Evolutionary conservation across 2,888 invertebrate genomes (phyloP), one percentile per base, ranked within the genome.

Genomic region (Microplitis deprimator): DNA sequence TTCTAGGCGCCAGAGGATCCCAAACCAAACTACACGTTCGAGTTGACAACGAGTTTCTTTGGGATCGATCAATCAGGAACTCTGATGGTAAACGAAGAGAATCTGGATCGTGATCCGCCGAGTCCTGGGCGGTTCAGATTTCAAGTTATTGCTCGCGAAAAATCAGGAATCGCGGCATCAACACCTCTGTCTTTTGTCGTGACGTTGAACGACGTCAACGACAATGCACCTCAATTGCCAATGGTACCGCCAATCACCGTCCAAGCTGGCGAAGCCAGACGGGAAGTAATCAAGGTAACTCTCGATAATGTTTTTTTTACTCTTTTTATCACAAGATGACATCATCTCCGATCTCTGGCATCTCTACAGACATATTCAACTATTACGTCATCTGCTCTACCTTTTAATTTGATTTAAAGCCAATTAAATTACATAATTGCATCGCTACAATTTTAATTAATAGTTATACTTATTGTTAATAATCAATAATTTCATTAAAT

Each of bases 61-160:
- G 92, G 93, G 80, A 95, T 97, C 76, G 94, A 95, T 83, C 91
- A 92, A 79, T 92, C 94, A 71, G 95, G 95, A 1, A 91, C 92
- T 78, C 90, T 97, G 62, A 91, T 95, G 13, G 97, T 97, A 0
- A 95, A 95, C 85, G 95, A 96, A 85, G 95, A 96, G 83, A 94
- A 94, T 85, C 91, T 97, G 65, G 97, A 97, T 87, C 92, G 97
- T 50, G 97, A 97, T 90, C 94, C 95, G 0, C 97, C 97, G 0
- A 96, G 95, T 86, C 94, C 94, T 0, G 95, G 95, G 38, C 94
- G 94, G 86, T 96, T 95, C 86, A 94, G 95, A 84, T 97, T 97
- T 89, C 97, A 97, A 91, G 94, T 97, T 70, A 96, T 97, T 5
- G 97, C 96, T 0, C 91, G 97, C 4, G 97, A 97, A 90, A 93